Conservation (phyloP, 2,797 vertebrate species). For the Neomorphus geoffroyi region DNA sequence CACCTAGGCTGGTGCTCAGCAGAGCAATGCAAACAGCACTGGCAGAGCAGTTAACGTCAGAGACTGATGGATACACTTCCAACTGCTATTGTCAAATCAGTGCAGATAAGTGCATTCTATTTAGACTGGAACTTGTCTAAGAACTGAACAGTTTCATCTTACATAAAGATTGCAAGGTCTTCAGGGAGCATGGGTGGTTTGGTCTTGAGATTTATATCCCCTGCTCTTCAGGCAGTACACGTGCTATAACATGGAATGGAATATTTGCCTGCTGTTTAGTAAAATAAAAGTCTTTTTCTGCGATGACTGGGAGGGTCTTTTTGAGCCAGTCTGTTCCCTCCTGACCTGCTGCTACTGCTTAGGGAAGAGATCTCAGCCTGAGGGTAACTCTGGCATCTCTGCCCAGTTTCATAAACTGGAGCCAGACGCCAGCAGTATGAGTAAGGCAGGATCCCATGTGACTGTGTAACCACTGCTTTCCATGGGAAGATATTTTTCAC, state of each 20-base stretch:
- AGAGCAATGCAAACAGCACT: background rate
- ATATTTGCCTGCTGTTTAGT: background rate
- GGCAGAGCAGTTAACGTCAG: background rate
- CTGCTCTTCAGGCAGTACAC: background rate
- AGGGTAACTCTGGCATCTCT: conserved; percentile 32
- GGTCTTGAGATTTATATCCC: background rate
- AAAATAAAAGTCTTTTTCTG: background rate
- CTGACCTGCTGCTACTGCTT: background rate
- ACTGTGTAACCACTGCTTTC: conserved; percentile 26
- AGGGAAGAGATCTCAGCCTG: background rate
- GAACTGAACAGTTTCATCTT: background rate
- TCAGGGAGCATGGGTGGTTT: background rate
- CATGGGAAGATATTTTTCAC: conserved; percentile 43
- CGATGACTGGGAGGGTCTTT: background rate
- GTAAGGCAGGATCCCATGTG: conserved; percentile 46
- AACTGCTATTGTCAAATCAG: background rate
- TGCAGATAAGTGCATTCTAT: background rate
- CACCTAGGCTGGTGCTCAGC: background rate
- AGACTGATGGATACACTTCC: background rate
- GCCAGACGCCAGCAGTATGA: conserved; percentile 33
- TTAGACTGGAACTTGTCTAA: background rate
- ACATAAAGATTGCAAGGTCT: background rate
- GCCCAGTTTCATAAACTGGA: background rate
- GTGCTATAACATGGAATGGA: background rate
- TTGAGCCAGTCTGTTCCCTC: background rate